Conservation (phyloP, 2,888 invertebrate species). For the Bimastos eiseni region DNA sequence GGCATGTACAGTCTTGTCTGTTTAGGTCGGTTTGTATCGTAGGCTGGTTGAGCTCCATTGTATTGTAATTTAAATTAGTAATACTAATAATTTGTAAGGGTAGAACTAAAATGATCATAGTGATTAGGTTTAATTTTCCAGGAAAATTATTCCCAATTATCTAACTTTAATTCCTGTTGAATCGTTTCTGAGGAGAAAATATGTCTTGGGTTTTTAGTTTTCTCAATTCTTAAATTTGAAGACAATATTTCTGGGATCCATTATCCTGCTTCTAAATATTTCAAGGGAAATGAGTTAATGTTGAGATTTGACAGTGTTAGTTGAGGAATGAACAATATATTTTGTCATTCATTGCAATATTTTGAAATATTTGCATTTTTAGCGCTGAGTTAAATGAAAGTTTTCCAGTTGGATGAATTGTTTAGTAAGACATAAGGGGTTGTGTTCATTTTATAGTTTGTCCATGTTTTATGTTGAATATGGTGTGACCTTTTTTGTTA, state of each 20-base stretch:
- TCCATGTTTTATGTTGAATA: background rate
- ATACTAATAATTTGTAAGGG: too few relatives aligned
- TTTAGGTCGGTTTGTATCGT: background rate
- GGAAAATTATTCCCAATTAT: background rate
- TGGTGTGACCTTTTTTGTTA: background rate
- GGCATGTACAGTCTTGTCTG: background rate
- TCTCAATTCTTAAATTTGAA: background rate
- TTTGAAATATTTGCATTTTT: background rate
- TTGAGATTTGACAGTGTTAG: background rate
- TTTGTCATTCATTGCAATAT: background rate
- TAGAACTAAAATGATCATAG: background rate
- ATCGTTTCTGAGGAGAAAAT: background rate
- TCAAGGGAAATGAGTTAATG: background rate
- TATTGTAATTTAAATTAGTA: too few relatives aligned
- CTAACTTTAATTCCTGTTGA: background rate
- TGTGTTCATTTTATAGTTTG: background rate
- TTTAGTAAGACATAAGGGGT: background rate
- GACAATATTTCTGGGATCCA: background rate
- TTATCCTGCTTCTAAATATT: background rate
- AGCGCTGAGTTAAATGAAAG: background rate
- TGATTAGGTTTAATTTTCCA: background rate
- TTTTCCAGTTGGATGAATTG: background rate
- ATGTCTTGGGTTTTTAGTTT: background rate
- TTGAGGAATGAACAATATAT: background rate
- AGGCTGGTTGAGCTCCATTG: background rate